Base-by-base conservation (phyloP, 2,113 vertebrate genomes). In the Cyprinus carpio region DNA sequence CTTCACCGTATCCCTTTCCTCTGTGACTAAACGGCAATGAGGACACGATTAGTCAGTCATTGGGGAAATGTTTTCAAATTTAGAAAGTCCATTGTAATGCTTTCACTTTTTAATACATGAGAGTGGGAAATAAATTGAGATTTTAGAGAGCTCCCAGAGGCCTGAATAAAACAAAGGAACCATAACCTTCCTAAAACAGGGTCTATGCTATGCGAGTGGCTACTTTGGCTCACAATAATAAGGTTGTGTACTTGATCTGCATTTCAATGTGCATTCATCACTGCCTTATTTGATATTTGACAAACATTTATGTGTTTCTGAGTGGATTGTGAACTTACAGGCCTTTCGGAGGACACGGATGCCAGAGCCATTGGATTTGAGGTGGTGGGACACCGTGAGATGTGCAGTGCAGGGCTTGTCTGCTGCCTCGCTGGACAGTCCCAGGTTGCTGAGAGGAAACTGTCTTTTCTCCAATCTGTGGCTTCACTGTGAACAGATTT, bases 391-490 rank as follows among this genome's bases (percentile, higher is more conserved):
- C 90, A 15, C 97, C 98, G 10, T 96, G 94, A 56, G 96, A 93
- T 0, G 97, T 98, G 88, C 98, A 99, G 10, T 95, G 97, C 51
- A 99, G 89, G 25, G 90, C 90, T 89, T 96, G 96, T 89, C 94
- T 94, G 94, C 95, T 97, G 72, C 94, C 95, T 82, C 95, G 77
- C 0, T 91, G 93, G 65, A 96, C 94, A 0, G 96, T 93, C 74
- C 90, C 94, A 0, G 95, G 94, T 84, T 97, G 95, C 60, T 92
- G 95, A 81, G 94, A 91, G 4, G 96, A 96, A 79, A 98, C 94
- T 0, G 95, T 95, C 87, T 98, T 99, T 94, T 99, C 98, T 0
- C 95, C 98, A 91, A 99, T 98, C 90, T 97, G 95, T 1, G 98
- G 98, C 92, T 96, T 97, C 92, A 96, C 98, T 99, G 92, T 75